Evolutionary conservation across 2,113 vertebrate genomes (phyloP), one percentile per base, ranked within the genome.

Genomic region (Vicugna pacos): DNA sequence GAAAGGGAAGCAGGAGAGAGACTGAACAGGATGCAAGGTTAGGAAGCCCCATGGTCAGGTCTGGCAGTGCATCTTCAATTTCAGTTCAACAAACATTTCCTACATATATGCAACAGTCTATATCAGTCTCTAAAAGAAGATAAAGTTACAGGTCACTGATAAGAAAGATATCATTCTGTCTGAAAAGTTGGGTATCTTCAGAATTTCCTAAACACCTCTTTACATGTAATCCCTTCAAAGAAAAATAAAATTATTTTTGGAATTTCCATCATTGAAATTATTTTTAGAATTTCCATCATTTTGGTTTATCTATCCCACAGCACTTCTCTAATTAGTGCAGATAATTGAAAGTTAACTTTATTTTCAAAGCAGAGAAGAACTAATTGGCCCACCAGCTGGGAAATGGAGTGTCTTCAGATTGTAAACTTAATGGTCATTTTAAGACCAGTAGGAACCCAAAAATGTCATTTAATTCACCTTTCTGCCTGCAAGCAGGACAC

Each of bases 291-390:
- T 90, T n/a, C 28, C 76, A 90, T 42, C 32, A 58, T 80, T 79
- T 81, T 48, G 24, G 13, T 80, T 70, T 62, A 79, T 64, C 19
- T 70, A 72, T 56, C 19, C 35, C 26, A 62, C 56, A 48, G 19
- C 64, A 87, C 62, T 46, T 84, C 16, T 60, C n/a, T 88, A 92
- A 97, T 67, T 87, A 84, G 72, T 42, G 26, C 52, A 88, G 48
- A 89, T 76, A 88, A 94, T 19, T 96, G 56, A 91, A 96, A 94
- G 64, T 86, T 92, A 75, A 85, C 26, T 96, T 95, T 73, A 73
- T 86, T 97, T 94, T 75, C 58, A 60, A 84, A 94, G 76, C 56
- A 76, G 35, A 91, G 58, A 88, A 79, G 20, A 38, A 38, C 24
- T 70, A 92, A 76, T 88, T 92, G 58, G 70, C 72, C 35, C n/a